phyloP scores from a whole-genome alignment of 2,888 invertebrate genomes.

The Stegophylla sp. region DNA sequence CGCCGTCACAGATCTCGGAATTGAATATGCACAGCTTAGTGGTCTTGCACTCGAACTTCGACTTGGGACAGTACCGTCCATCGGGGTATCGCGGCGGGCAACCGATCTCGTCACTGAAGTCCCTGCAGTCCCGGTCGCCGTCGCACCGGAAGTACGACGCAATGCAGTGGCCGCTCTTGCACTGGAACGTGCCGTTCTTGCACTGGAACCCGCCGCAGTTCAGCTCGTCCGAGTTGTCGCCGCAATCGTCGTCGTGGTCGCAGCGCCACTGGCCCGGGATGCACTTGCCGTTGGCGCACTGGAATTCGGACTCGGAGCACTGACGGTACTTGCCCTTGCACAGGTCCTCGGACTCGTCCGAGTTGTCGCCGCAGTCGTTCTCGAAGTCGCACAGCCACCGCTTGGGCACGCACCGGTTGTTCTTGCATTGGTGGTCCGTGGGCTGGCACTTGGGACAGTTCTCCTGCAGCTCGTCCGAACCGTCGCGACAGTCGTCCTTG shows the following conservation, averaged over 20 bases:
- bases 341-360: conserved; percentile 82
- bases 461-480: conserved; percentile 88
- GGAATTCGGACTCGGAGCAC: conserved; percentile 92
- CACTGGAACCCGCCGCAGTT: conserved; percentile 84
- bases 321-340: conserved; percentile 82
- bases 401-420: conserved; percentile 85
- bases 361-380: conserved; percentile 94
- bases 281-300: conserved; percentile 86
- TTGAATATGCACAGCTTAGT: conserved; percentile 91
- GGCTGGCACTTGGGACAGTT: conserved; percentile 90
- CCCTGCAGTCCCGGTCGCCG: conserved; percentile 86
- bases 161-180: conserved; percentile 90
- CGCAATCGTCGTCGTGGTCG: conserved; percentile 96
- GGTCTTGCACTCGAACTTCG: conserved; percentile 84
- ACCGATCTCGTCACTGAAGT: conserved; percentile 86
- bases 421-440: conserved; percentile 91
- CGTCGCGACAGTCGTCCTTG: conserved; percentile 94
- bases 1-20: conserved; percentile 89
- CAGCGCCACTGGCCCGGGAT: conserved; percentile 92
- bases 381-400: conserved; percentile 97
- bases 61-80: conserved; percentile 86
- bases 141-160: conserved; percentile 87
- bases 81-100: conserved; percentile 89
- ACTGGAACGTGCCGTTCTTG: conserved; percentile 90
- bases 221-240: conserved; percentile 89